These are phyloP conservation scores for Cephalopterus ornatus DNA, from an alignment of 2,113 vertebrate species.

Conservation along the genomic window DNA sequence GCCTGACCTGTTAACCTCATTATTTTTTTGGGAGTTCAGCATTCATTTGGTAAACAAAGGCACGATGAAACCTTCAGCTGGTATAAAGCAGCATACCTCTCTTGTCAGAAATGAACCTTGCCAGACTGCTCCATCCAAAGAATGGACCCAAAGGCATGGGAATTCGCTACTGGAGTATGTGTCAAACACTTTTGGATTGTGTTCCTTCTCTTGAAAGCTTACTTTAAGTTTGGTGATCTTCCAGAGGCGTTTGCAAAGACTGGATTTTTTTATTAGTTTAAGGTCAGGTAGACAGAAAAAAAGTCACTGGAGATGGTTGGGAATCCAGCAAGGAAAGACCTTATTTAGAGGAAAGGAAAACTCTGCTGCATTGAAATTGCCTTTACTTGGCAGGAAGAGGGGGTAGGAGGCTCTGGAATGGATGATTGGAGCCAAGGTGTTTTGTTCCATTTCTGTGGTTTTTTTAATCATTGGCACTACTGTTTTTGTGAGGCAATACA, in stretches of 20 bases:
- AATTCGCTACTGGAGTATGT: background rate
- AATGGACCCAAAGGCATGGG: background rate
- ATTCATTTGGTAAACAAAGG: background rate
- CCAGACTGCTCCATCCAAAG: background rate
- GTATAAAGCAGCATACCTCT: background rate
- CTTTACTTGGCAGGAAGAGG: background rate
- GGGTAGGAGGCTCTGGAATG: background rate
- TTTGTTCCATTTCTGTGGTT: background rate
- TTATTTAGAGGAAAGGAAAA: background rate
- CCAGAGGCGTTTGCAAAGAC: background rate
- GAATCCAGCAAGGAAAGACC: background rate
- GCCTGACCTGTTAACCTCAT: background rate
- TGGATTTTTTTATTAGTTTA: background rate
- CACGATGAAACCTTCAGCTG: background rate
- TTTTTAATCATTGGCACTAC: background rate
- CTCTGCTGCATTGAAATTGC: background rate
- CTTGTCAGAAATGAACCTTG: background rate
- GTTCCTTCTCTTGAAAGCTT: background rate
- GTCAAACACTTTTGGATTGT: background rate
- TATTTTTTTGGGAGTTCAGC: background rate
- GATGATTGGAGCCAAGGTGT: background rate
- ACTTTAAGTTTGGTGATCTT: background rate
- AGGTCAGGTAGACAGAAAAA: background rate
- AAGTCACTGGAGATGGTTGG: background rate
- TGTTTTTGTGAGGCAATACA: background rate